Evolutionary conservation across 2,888 invertebrate species (phyloP).

Genomic region (Caenorhabditis doughertyi): DNA sequence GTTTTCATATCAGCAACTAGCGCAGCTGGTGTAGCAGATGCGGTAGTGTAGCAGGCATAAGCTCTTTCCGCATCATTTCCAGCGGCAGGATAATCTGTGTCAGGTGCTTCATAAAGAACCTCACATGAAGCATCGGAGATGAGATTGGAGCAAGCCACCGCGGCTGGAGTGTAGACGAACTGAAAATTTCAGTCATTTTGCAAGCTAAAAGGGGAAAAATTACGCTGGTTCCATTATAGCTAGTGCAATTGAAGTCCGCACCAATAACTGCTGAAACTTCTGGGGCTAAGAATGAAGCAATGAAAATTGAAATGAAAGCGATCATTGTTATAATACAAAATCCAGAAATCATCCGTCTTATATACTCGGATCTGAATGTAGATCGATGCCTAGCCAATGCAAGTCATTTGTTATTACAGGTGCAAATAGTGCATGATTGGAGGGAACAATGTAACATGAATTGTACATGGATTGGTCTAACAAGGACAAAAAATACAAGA

Average conservation of each 20-base stretch:
- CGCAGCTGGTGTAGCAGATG: constrained; percentile 8
- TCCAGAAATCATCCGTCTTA: too few relatives aligned
- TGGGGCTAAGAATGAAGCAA: constrained; percentile 44
- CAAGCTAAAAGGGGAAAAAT: neutral
- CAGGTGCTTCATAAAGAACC: constrained; percentile 28
- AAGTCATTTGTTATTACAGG: too few relatives aligned
- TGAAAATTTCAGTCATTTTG: neutral
- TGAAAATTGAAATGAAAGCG: constrained; percentile 19
- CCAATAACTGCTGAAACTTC: constrained; percentile 22
- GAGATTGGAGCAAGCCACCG: constrained; percentile 37
- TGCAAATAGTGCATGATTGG: too few relatives aligned
- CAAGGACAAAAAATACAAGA: too few relatives aligned
- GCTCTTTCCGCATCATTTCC: constrained; percentile 38
- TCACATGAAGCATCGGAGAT: constrained; percentile 33
- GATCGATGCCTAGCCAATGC: too few relatives aligned
- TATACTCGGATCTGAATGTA: too few relatives aligned
- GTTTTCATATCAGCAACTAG: constrained; percentile 31
- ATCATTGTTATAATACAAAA: too few relatives aligned
- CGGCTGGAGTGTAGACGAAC: constrained; percentile 43
- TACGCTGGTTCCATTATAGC: constrained; percentile 39
- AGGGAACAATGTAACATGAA: too few relatives aligned
- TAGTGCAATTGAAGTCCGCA: constrained; percentile 45
- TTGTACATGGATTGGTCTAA: too few relatives aligned
- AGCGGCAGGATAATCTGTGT: constrained; percentile 16
- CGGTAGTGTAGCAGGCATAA: constrained; percentile 35